Conservation (phyloP, 1,140 invertebrate genomes). For the Periplaneta americana region DNA sequence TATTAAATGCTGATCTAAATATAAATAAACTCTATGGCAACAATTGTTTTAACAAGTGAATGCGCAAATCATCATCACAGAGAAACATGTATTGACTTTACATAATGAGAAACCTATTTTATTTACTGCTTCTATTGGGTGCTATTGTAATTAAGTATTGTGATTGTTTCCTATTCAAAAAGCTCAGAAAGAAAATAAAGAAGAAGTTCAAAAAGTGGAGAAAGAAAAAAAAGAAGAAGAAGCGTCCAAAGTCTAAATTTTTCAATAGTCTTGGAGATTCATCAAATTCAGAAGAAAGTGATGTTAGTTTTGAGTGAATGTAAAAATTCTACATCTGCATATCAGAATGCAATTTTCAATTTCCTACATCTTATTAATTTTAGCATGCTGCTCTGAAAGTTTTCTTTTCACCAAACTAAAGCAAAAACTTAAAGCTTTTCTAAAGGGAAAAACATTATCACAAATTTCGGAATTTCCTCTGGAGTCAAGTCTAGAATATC, state of each 20-base stretch:
- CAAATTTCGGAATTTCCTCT: background rate
- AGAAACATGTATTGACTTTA: background rate
- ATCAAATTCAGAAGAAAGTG: background rate
- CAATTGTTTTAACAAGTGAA: background rate
- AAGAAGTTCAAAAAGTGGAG: too few relatives aligned
- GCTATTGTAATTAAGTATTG: background rate
- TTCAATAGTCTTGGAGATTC: background rate
- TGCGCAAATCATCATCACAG: background rate
- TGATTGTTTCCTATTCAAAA: background rate
- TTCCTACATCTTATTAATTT: too few relatives aligned
- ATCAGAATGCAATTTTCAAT: too few relatives aligned
- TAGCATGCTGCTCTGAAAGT: too few relatives aligned
- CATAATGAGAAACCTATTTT: background rate
- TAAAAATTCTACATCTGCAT: too few relatives aligned
- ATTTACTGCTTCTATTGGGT: background rate
- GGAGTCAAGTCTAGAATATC: conserved; percentile 36
- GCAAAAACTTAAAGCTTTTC: background rate
- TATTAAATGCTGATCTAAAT: background rate
- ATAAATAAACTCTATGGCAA: background rate
- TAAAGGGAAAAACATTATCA: background rate
- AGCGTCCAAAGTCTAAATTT: background rate
- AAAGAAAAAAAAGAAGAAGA: background rate
- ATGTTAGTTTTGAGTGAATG: too few relatives aligned
- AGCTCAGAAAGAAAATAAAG: too few relatives aligned
- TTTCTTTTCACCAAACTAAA: background rate